phyloP scores from a whole-genome alignment of 35 echinoderm and acorn worm species.

The Apostichopus parvimensis region DNA sequence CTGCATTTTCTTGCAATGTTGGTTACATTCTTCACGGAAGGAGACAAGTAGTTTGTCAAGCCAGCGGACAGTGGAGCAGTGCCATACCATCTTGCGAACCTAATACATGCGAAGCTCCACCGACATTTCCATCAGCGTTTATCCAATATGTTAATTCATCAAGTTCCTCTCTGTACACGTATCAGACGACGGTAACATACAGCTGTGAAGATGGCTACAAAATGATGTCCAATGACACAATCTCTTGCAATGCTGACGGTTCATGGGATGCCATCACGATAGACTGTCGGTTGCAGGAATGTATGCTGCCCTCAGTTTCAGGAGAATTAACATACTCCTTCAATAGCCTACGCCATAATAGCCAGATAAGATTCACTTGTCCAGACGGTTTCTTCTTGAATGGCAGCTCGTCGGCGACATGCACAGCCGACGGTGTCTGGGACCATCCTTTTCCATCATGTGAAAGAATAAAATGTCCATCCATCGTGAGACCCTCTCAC shows the following conservation, averaged over 20 bases:
- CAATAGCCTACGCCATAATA: neutral
- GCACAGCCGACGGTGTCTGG: slow-evolving; percentile 5
- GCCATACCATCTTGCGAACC: slow-evolving; percentile 48
- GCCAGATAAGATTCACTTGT: slow-evolving; percentile 8
- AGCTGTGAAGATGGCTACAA: neutral
- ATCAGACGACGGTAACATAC: slow-evolving; percentile 3
- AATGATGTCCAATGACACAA: neutral
- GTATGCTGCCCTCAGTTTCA: neutral
- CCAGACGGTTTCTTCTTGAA: slow-evolving; percentile 3
- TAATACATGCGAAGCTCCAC: slow-evolving; percentile 34
- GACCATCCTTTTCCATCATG: neutral
- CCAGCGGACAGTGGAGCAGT: slow-evolving; percentile 48
- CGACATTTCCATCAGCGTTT: slow-evolving; percentile 5
- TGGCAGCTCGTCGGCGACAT: neutral
- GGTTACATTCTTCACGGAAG: slow-evolving; percentile 60
- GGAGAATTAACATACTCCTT: neutral
- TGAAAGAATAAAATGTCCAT: neutral
- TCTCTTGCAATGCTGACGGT: neutral
- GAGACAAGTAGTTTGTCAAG: slow-evolving; percentile 9
- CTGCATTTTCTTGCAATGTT: slow-evolving; percentile 10
- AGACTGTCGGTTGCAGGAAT: slow-evolving; percentile 9
- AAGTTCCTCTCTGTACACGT: neutral
- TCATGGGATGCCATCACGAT: neutral
- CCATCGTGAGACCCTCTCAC: neutral
- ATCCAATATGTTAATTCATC: neutral